Evolutionary conservation across 2,113 vertebrate species (phyloP).

Genomic region (Nerophis ophidion): DNA sequence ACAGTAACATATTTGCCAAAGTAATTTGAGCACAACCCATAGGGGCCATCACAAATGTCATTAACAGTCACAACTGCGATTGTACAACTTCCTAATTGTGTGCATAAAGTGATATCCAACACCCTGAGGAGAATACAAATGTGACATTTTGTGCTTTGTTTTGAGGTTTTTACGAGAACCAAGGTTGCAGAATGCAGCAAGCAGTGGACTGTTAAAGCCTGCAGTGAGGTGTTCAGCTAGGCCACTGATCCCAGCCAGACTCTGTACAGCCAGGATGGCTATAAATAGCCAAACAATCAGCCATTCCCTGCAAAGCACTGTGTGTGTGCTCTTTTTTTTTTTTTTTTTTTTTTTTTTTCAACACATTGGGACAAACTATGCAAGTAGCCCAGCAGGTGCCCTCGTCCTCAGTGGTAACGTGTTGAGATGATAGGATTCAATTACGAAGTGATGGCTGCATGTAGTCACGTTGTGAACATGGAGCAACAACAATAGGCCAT

Average conservation of each 20-base stretch:
- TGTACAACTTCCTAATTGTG: too few relatives aligned
- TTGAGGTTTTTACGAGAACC: not conserved
- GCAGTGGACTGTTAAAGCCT: not conserved
- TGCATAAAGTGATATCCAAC: too few relatives aligned
- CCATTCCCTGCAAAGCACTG: conserved; percentile 43
- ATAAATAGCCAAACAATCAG: conserved; percentile 67
- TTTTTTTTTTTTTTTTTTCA: conserved; percentile 2
- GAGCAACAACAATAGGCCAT: not conserved
- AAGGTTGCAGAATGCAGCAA: not conserved
- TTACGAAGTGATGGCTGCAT: too few relatives aligned
- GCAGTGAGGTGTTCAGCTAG: conserved; percentile 30
- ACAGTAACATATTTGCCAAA: too few relatives aligned
- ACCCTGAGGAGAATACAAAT: not conserved
- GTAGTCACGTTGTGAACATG: not conserved
- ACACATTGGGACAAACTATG: not conserved
- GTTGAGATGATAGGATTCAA: too few relatives aligned
- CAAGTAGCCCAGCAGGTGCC: not conserved
- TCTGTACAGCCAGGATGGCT: conserved; percentile 38
- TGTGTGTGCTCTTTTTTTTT: too few relatives aligned
- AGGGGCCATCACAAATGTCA: too few relatives aligned
- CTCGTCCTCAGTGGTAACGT: too few relatives aligned
- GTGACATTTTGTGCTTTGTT: not conserved
- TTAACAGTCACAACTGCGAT: too few relatives aligned
- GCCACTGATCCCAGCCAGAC: conserved; percentile 37
- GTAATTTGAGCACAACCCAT: too few relatives aligned